These are phyloP conservation scores for Lucifuga dentata DNA, from an alignment of 2,113 vertebrate genomes.

Conservation along the genomic window DNA sequence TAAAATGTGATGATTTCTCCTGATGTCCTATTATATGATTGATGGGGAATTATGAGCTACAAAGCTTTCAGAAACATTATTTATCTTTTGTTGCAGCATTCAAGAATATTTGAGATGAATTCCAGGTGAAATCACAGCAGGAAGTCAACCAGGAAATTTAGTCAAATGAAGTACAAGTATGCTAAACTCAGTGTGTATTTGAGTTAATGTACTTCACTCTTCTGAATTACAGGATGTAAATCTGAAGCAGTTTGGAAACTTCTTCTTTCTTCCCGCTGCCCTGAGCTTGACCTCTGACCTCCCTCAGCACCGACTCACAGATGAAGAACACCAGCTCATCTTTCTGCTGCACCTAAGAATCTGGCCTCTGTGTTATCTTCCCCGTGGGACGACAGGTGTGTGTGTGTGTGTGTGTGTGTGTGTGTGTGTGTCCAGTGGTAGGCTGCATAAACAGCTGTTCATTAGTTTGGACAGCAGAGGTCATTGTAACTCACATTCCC, in stretches of 20 bases:
- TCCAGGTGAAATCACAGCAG: too few relatives aligned
- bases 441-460: constrained; percentile 67
- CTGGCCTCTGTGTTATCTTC: constrained; percentile 31
- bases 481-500: constrained; percentile 48
- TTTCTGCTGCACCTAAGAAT: constrained; percentile 29
- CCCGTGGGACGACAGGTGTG: constrained; percentile 57
- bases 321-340: constrained; percentile 40
- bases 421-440: background rate
- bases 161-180: too few relatives aligned
- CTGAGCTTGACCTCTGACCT: constrained; percentile 40
- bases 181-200: too few relatives aligned
- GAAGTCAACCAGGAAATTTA: too few relatives aligned
- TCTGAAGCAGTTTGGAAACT: constrained; percentile 5
- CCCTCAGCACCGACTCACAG: constrained; percentile 31
- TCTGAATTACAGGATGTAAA: background rate
- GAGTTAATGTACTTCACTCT: too few relatives aligned
- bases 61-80: too few relatives aligned
- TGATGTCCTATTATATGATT: too few relatives aligned
- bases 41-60: too few relatives aligned
- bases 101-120: too few relatives aligned
- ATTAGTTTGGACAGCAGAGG: constrained; percentile 74
- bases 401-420: constrained; percentile 27
- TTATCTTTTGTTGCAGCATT: too few relatives aligned
- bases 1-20: too few relatives aligned
- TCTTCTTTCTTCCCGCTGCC: constrained; percentile 17